Evolutionary conservation across 1,140 invertebrate genomes (phyloP), one percentile per base, ranked within the genome.

Genomic region (Drosophila gunungcola): DNA sequence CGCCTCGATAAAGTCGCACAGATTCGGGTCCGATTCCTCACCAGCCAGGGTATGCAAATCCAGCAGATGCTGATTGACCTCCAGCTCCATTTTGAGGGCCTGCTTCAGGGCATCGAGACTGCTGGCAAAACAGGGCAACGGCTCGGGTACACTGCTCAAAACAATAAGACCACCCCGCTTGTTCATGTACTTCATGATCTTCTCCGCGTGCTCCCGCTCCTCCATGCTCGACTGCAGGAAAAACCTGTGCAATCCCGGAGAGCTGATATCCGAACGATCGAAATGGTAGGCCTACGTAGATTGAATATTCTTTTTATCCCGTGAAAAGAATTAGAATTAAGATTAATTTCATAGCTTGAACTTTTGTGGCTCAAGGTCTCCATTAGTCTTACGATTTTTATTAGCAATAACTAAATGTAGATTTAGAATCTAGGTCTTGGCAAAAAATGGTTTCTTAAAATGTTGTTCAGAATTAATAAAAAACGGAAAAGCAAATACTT

Each of bases 111-210:
- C 96, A 9, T 96, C 95, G 76, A 95, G 91, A 0, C 94, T 94
- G 39, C 93, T 94, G 0, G 93, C 93, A 95, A 96, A 97, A 43
- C 95, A 93, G 55, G 93, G 93, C 48, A 93, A 91, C 9, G 96
- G 96, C 48, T 94, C 93, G 62, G 94, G 91, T 21, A 96, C 94
- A 34, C 91, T 91, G 25, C 76, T 86, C 7, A 95, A 86, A 29
- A 92, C 67, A 34, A 97, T 94, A 10, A 93, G 92, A 2, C 97
- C 97, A 4, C 97, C 97, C 29, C 97, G 93, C 81, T 95, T 95
- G 91, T 97, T 97, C 92, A 96, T 95, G 90, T 97, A 98, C 49
- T 94, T 94, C 94, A 98, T 96, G 3, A 96, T 93, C 82, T 94
- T 95, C 92, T 95, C 94, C 0, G 96, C 96, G 89, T 97, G 96